These are phyloP conservation scores for Dicaeum eximium DNA, from an alignment of 2,113 vertebrate species.

Conservation along the genomic window DNA sequence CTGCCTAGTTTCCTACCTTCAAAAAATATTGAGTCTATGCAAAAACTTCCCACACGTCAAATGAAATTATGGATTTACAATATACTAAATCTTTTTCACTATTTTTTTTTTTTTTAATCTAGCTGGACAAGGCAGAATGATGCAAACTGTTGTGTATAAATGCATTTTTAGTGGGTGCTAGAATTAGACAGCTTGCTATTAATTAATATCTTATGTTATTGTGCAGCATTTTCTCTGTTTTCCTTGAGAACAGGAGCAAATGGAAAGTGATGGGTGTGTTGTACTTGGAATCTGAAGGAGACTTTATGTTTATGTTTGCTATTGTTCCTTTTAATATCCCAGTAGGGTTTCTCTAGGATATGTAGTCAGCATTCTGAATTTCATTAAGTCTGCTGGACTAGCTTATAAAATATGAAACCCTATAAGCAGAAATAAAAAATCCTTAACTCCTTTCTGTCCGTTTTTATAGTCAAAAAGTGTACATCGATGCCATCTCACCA, in stretches of 20 bases:
- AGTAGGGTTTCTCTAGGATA: not conserved
- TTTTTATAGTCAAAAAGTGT: not conserved
- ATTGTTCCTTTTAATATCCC: slow-evolving; percentile 24
- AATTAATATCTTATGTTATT: not conserved
- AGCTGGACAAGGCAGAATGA: not conserved
- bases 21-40: not conserved
- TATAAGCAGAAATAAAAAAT: not conserved
- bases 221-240: not conserved
- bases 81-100: not conserved
- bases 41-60: not conserved
- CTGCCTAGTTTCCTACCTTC: not conserved
- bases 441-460: not conserved
- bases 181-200: not conserved
- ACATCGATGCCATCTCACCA: not conserved
- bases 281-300: not conserved
- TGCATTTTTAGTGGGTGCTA: not conserved
- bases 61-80: not conserved
- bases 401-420: not conserved
- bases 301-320: not conserved
- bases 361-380: not conserved
- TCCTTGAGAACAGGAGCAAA: not conserved
- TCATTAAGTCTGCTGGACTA: not conserved
- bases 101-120: not conserved
- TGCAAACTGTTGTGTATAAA: not conserved
- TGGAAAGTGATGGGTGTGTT: not conserved